Conservation (phyloP, 2,888 invertebrate species). For the Spialia ferax region DNA sequence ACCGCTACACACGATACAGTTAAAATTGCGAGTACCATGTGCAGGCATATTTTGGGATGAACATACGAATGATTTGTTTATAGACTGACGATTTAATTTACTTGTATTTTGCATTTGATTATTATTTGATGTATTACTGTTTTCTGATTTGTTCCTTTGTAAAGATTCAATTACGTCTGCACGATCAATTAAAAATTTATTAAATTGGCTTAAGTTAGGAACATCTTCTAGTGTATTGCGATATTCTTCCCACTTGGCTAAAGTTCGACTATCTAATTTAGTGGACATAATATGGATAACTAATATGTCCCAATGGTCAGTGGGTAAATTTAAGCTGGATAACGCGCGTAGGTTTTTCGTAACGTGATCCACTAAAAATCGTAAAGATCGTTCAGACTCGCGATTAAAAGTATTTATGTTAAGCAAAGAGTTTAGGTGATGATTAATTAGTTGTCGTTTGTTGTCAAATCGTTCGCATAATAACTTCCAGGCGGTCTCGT, state of each 20-base stretch:
- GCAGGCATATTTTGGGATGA: too few relatives aligned
- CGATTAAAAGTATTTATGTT: background rate
- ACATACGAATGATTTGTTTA: too few relatives aligned
- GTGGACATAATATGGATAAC: background rate
- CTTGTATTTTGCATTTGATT: too few relatives aligned
- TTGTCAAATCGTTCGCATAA: background rate
- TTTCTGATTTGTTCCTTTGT: too few relatives aligned
- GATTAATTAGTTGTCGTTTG: background rate
- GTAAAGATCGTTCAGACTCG: background rate
- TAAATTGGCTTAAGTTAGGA: background rate
- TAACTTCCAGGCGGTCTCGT: background rate
- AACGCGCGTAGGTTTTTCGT: constrained; percentile 4
- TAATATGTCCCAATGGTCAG: background rate
- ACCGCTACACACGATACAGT: background rate
- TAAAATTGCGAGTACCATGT: too few relatives aligned
- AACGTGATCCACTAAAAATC: background rate
- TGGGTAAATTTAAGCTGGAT: background rate
- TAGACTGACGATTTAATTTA: too few relatives aligned
- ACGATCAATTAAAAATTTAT: background rate
- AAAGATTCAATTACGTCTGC: too few relatives aligned
- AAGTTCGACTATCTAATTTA: background rate
- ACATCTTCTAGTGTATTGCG: background rate
- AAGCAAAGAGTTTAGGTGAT: background rate
- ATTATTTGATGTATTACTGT: too few relatives aligned
- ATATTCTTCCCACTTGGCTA: background rate